Percentiles rank a stretch among this genome's conserved stretches.
These are phyloP conservation scores for Trachelus iudaicus DNA, from an alignment of 2,888 invertebrate genomes.

Conservation along the genomic window DNA sequence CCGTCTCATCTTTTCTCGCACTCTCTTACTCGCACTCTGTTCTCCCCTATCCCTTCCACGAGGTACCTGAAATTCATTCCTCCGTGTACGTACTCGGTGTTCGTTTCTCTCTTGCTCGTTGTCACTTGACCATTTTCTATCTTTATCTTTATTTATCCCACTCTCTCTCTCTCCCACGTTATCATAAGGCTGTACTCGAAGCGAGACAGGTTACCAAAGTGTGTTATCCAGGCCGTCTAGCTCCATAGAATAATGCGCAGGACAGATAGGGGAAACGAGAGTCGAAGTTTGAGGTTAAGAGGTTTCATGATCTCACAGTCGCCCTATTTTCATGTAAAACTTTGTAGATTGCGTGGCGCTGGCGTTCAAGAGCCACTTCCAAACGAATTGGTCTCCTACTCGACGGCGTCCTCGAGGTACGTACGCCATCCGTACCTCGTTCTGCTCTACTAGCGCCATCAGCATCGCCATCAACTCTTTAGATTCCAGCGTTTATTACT, in stretches of 20 bases:
- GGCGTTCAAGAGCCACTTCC: not conserved
- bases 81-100: not conserved
- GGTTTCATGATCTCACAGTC: constrained; percentile 2
- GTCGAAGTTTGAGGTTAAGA: constrained; percentile 8
- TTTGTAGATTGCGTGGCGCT: not conserved
- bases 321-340: constrained; percentile 1
- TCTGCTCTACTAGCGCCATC: not conserved
- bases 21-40: not conserved
- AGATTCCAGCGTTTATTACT: not conserved
- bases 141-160: constrained; percentile 16
- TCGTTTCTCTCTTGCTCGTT: constrained; percentile 12
- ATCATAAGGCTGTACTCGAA: constrained; percentile 3
- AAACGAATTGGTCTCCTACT: not conserved
- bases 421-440: not conserved
- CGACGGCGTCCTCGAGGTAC: not conserved
- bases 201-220: constrained; percentile 17
- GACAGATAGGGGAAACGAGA: constrained; percentile 5
- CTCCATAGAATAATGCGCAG: constrained; percentile 7
- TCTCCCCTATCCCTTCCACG: not conserved
- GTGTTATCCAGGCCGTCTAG: constrained; percentile 11
- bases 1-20: constrained; percentile 3
- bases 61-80: not conserved
- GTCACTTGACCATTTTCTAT: constrained; percentile 13
- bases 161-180: not conserved
- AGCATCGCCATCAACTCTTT: not conserved